A percentile compares a stretch with the other conserved stretches of the same genome.
Conservation (phyloP, 2,888 invertebrate species). For the Apocheima hispidaria region DNA sequence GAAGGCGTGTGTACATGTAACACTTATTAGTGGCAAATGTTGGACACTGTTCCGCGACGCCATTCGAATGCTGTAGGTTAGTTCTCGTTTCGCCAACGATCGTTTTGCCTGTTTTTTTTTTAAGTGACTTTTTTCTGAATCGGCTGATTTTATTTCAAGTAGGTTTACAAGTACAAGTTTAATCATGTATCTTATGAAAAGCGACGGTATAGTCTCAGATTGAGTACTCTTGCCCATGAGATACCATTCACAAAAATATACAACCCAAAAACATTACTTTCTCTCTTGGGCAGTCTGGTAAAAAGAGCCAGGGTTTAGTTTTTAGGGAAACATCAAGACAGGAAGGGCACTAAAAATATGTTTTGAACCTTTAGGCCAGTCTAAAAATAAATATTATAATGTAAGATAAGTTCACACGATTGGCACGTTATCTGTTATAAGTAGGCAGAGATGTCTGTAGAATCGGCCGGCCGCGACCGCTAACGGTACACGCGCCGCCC, state of each 20-base stretch:
- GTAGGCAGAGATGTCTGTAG: constrained; percentile 71
- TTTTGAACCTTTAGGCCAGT: background rate
- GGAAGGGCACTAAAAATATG: too few relatives aligned
- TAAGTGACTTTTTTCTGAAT: constrained; percentile 33
- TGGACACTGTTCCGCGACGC: constrained; percentile 56
- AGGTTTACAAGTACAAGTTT: too few relatives aligned
- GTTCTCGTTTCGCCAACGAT: constrained; percentile 48
- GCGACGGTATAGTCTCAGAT: too few relatives aligned
- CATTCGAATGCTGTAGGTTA: constrained; percentile 50
- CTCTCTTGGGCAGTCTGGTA: too few relatives aligned
- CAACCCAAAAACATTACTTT: too few relatives aligned
- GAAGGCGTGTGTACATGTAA: constrained; percentile 64
- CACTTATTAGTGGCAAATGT: constrained; percentile 65
- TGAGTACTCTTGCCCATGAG: too few relatives aligned
- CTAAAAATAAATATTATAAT: constrained; percentile 15
- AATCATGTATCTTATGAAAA: too few relatives aligned
- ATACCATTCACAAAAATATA: too few relatives aligned
- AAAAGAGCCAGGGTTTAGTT: too few relatives aligned
- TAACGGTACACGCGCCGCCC: constrained; percentile 73
- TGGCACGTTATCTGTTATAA: constrained; percentile 70
- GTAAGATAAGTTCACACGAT: constrained; percentile 58
- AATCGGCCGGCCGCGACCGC: constrained; percentile 58
- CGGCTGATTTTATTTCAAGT: constrained; percentile 20
- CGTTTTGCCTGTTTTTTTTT: constrained; percentile 28
- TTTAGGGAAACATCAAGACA: too few relatives aligned